Conservation (phyloP, 2,888 invertebrate species). For the Phanerotoma sp. region DNA sequence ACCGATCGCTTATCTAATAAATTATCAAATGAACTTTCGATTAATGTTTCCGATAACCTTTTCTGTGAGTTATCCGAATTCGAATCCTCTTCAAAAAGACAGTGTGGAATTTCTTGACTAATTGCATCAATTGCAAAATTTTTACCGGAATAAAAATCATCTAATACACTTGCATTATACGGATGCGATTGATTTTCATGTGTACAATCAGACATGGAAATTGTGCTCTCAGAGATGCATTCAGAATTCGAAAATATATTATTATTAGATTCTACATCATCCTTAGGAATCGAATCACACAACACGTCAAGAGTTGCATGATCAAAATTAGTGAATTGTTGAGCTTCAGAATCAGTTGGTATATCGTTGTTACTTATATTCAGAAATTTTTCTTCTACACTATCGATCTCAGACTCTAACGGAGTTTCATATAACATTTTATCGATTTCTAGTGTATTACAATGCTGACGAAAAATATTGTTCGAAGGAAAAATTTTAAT, state of each 20-base stretch:
- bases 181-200: constrained; percentile 18
- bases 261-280: not conserved
- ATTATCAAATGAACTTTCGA: not conserved
- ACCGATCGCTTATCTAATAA: too few species aligned
- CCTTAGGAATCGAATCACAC: constrained; percentile 10
- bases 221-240: not conserved
- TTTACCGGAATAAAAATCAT: constrained; percentile 30
- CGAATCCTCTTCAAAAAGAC: constrained; percentile 36
- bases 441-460: not conserved
- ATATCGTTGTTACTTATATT: not conserved
- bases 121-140: constrained; percentile 35
- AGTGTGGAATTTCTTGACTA: constrained; percentile 33
- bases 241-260: constrained; percentile 19
- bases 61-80: constrained; percentile 17
- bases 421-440: not conserved
- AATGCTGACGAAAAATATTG: not conserved
- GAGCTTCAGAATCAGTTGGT: not conserved
- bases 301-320: constrained; percentile 5
- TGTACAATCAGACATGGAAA: constrained; percentile 12
- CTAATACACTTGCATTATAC: constrained; percentile 24
- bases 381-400: not conserved
- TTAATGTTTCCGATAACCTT: constrained; percentile 1
- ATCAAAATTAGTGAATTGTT: constrained; percentile 8
- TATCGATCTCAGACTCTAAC: not conserved
- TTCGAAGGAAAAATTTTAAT: not conserved